Evolutionary conservation across 2,113 vertebrate genomes (phyloP).

Genomic region (Crypturellus undulatus): DNA sequence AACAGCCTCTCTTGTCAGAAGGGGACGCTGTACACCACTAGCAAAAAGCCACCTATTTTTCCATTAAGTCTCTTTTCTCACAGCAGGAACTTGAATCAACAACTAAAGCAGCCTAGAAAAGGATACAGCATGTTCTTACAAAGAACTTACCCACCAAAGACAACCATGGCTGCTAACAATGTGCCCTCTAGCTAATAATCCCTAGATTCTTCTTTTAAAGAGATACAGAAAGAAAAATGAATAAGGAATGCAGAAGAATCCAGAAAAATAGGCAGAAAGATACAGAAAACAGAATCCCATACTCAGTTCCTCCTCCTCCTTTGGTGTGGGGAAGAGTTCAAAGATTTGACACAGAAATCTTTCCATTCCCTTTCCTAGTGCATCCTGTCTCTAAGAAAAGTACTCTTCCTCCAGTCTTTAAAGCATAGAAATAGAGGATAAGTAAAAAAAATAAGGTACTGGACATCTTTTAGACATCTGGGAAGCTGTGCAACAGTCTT

Average conservation of each 20-base stretch:
- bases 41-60: neutral
- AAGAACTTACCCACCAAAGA: neutral
- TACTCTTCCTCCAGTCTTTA: neutral
- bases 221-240: neutral
- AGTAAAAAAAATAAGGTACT: neutral
- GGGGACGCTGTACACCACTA: neutral
- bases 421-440: accelerated
- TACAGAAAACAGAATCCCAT: accelerated
- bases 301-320: neutral
- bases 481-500: neutral
- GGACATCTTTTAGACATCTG: neutral
- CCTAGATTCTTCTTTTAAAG: neutral
- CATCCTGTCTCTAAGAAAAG: neutral
- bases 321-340: neutral
- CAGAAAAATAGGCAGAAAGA: neutral
- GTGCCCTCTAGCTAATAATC: neutral
- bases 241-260: neutral
- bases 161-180: neutral
- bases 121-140: neutral
- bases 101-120: neutral
- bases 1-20: neutral
- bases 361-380: neutral
- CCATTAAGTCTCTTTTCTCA: neutral
- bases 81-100: neutral
- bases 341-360: neutral